Conservation (phyloP, 2,797 vertebrate species). For the Acanthopagrus latus region DNA sequence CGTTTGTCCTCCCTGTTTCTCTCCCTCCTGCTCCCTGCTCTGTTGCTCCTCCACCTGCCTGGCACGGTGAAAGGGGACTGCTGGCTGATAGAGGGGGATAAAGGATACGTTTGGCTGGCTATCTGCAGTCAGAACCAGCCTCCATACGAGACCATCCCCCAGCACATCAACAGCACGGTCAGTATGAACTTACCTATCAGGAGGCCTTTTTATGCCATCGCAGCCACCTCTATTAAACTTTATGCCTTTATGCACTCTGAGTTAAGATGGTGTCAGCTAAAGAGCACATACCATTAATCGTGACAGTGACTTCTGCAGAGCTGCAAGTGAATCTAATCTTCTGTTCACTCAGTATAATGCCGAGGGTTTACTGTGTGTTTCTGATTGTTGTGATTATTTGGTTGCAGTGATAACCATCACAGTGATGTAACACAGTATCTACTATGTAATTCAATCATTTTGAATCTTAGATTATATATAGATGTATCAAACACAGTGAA, state of each 20-base stretch:
- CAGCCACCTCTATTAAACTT: slow-evolving; percentile 20
- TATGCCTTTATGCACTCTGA: background rate
- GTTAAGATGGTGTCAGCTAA: slow-evolving; percentile 2
- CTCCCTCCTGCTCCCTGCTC: slow-evolving; percentile 65
- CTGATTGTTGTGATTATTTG: background rate
- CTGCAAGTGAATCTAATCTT: background rate
- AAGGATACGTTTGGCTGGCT: slow-evolving; percentile 98
- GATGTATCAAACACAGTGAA: background rate
- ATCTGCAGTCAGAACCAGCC: slow-evolving; percentile 99
- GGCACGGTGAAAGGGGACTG: slow-evolving; percentile 89
- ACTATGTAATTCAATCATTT: background rate
- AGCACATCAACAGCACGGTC: slow-evolving; percentile 99
- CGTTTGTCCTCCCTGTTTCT: slow-evolving; percentile 51
- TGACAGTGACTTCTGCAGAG: background rate
- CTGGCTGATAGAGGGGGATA: slow-evolving; percentile 99
- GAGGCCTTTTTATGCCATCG: background rate
- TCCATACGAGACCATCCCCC: slow-evolving; percentile 97
- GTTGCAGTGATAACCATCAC: background rate
- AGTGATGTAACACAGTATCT: background rate
- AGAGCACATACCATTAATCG: slow-evolving; percentile 7
- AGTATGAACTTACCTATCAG: slow-evolving; percentile 44
- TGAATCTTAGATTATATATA: background rate
- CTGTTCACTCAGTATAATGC: background rate
- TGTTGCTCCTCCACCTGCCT: slow-evolving; percentile 78
- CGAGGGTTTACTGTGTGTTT: background rate